A percentile compares a stretch with the other conserved stretches of the same genome.
These are phyloP conservation scores for Karalla daura DNA, from an alignment of 2,797 vertebrate genomes.

Conservation along the genomic window DNA sequence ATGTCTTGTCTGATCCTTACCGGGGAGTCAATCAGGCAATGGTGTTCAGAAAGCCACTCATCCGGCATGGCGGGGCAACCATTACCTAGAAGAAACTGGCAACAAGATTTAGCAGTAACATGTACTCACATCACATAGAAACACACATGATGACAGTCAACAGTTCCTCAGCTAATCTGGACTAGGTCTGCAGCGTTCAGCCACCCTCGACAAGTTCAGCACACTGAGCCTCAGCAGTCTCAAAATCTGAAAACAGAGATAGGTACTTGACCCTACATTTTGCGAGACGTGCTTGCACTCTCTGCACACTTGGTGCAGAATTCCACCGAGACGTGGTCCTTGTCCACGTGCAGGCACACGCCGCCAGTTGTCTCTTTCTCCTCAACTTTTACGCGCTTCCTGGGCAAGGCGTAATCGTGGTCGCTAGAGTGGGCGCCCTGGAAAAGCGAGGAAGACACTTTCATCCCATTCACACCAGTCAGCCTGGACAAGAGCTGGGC, in stretches of 20 bases:
- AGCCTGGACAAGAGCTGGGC: slow-evolving; percentile 93
- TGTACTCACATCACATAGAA: slow-evolving; percentile 80
- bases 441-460: slow-evolving; percentile 96
- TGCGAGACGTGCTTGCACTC: slow-evolving; percentile 89
- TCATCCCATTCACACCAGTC: slow-evolving; percentile 93
- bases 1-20: slow-evolving; percentile 93
- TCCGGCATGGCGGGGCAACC: slow-evolving; percentile 95
- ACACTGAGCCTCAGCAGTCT: slow-evolving; percentile 74
- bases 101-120: slow-evolving; percentile 99
- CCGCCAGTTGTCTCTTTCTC: slow-evolving; percentile 88
- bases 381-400: slow-evolving; percentile 85
- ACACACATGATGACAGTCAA: slow-evolving; percentile 78
- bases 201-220: slow-evolving; percentile 75
- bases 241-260: slow-evolving; percentile 80
- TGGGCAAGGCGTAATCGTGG: slow-evolving; percentile 94
- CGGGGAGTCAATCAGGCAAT: slow-evolving; percentile 94
- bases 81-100: slow-evolving; percentile 99
- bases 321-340: slow-evolving; percentile 97
- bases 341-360: slow-evolving; percentile 96
- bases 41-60: slow-evolving; percentile 95
- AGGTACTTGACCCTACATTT: slow-evolving; percentile 99
- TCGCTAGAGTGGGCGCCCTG: slow-evolving; percentile 86
- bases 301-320: slow-evolving; percentile 96
- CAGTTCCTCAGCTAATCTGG: slow-evolving; percentile 63
- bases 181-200: slow-evolving; percentile 67